These are phyloP conservation scores for Percopsis transmontana DNA, from an alignment of 2,113 vertebrate species.

Conservation along the genomic window DNA sequence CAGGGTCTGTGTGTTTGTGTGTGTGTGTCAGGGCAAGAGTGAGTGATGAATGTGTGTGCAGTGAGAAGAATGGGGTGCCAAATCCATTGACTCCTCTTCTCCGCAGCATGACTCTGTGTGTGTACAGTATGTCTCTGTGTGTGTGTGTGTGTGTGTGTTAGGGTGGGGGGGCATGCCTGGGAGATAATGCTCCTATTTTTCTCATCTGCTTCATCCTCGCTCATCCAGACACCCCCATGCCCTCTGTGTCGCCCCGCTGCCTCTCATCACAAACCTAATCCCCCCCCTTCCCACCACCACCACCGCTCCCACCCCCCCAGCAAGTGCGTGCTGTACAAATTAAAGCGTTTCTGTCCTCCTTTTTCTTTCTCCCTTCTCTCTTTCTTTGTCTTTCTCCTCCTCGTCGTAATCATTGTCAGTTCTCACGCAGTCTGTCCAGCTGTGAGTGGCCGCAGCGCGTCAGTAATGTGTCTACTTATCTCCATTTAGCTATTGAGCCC, in stretches of 20 bases:
- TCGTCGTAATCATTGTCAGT: conserved; percentile 52
- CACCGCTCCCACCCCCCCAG: no score
- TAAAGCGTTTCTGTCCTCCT: conserved; percentile 71
- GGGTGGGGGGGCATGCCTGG: conserved; percentile 18
- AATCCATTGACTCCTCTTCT: conserved; percentile 59
- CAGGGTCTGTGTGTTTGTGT: conserved; percentile 40
- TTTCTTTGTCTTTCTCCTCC: conserved; percentile 24
- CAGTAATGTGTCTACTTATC: conserved; percentile 77
- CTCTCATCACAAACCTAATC: conserved; percentile 80
- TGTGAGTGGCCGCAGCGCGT: conserved; percentile 71
- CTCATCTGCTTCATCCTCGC: conserved; percentile 75
- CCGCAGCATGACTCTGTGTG: conserved; percentile 24
- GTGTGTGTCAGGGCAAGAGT: conserved; percentile 67
- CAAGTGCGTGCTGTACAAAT: conserved; percentile 75
- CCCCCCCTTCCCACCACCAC: conserved; percentile 75
- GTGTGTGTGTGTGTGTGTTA: neutral
- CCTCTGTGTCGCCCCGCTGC: conserved; percentile 77
- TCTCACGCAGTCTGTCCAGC: conserved; percentile 41
- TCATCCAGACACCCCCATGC: conserved; percentile 77
- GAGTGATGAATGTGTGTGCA: conserved; percentile 76
- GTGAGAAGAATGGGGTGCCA: conserved; percentile 53
- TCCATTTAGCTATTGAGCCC: conserved; percentile 77
- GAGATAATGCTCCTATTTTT: conserved; percentile 72
- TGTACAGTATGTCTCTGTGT: conserved; percentile 21
- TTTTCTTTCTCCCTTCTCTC: conserved; percentile 50